phyloP scores from a whole-genome alignment of 2,888 invertebrate species.

The Autographa gamma region DNA sequence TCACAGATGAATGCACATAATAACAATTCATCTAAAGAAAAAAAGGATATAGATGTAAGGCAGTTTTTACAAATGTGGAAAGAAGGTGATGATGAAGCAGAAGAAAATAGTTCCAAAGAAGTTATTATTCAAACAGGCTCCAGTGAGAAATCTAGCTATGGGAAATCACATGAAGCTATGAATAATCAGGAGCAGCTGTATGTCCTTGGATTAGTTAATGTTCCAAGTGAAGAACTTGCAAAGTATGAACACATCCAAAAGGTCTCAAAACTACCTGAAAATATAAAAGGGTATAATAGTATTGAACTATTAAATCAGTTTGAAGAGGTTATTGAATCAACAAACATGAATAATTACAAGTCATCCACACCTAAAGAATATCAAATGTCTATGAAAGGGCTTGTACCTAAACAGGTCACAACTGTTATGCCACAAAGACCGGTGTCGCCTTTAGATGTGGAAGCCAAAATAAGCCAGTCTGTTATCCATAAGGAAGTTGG shows the following conservation, averaged over 20 bases:
- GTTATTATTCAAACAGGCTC: constrained; percentile 60
- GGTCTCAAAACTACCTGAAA: constrained; percentile 86
- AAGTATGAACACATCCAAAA: constrained; percentile 88
- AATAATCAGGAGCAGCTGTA: constrained; percentile 83
- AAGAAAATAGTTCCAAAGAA: constrained; percentile 71
- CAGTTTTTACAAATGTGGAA: constrained; percentile 88
- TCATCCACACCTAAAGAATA: constrained; percentile 63
- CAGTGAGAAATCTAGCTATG: constrained; percentile 61
- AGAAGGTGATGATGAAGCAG: constrained; percentile 85
- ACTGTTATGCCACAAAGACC: constrained; percentile 73
- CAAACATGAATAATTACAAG: constrained; percentile 71
- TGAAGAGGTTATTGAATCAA: constrained; percentile 84
- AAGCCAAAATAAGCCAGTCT: constrained; percentile 87
- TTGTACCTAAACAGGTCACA: constrained; percentile 56
- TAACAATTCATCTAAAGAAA: constrained; percentile 68
- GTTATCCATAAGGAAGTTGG: constrained; percentile 88
- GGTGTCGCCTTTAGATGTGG: constrained; percentile 85
- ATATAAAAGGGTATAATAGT: constrained; percentile 86
- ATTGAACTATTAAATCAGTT: constrained; percentile 84
- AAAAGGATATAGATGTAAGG: constrained; percentile 81
- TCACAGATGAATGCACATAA: constrained; percentile 59
- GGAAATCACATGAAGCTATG: constrained; percentile 63
- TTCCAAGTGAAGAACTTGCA: constrained; percentile 83
- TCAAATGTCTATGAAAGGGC: constrained; percentile 60
- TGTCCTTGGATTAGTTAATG: constrained; percentile 85